These are phyloP conservation scores for Camponotus vicinus DNA, from an alignment of 1,140 invertebrate genomes.

Conservation along the genomic window DNA sequence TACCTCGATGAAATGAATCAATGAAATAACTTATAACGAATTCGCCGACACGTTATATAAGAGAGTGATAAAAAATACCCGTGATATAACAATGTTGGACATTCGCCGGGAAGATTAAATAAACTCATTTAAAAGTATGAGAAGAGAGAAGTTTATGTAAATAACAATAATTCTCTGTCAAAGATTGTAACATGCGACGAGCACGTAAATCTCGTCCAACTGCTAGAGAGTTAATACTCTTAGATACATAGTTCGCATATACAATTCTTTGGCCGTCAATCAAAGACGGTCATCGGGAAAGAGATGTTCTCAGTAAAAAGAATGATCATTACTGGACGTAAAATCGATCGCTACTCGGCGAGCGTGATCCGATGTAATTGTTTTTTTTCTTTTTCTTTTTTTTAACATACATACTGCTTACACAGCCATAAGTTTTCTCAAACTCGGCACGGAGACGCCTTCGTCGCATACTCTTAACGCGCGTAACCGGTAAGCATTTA, in stretches of 20 bases:
- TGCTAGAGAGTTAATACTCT: slow-evolving; percentile 47
- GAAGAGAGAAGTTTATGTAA: neutral
- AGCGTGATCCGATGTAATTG: slow-evolving; percentile 21
- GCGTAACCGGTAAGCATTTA: slow-evolving; percentile 71
- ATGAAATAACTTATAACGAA: slow-evolving; percentile 12
- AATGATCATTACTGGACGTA: slow-evolving; percentile 36
- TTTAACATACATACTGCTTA: slow-evolving; percentile 60
- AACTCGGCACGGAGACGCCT: slow-evolving; percentile 1
- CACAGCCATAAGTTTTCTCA: slow-evolving; percentile 52
- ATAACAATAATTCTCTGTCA: neutral
- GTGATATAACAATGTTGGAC: slow-evolving; percentile 1
- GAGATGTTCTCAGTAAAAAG: neutral
- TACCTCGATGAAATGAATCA: neutral
- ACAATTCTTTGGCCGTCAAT: slow-evolving; percentile 18
- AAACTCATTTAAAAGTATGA: slow-evolving; percentile 7
- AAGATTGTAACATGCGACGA: neutral
- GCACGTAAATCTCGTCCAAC: neutral
- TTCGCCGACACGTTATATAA: slow-evolving; percentile 3
- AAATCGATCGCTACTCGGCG: slow-evolving; percentile 51
- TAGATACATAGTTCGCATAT: slow-evolving; percentile 34
- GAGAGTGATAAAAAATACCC: neutral
- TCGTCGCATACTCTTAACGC: slow-evolving; percentile 58
- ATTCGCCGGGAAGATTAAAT: neutral
- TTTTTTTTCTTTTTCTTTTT: neutral
- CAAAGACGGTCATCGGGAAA: slow-evolving; percentile 11